Evolutionary conservation across 2,797 vertebrate species (phyloP).

Genomic region (Schizopygopsis pylzovi): DNA sequence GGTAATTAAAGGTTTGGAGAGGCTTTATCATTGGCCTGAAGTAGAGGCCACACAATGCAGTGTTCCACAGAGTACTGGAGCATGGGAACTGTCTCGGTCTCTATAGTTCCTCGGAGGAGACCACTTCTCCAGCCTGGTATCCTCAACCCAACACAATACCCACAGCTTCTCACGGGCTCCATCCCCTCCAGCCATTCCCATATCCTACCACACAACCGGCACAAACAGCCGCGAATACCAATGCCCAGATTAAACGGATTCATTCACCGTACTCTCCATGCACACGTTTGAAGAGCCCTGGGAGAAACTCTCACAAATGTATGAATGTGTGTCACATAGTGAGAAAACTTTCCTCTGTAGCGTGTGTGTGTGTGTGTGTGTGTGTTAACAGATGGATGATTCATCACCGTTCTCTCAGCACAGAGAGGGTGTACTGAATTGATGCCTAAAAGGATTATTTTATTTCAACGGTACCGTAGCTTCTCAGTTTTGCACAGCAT

Average conservation of each 20-base stretch:
- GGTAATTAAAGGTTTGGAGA: constrained; percentile 56
- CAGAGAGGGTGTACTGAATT: constrained; percentile 38
- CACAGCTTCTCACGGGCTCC: constrained; percentile 52
- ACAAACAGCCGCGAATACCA: constrained; percentile 59
- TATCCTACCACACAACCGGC: constrained; percentile 57
- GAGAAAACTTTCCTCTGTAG: constrained; percentile 49
- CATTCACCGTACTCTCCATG: constrained; percentile 57
- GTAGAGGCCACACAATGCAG: constrained; percentile 55
- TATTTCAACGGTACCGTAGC: constrained; percentile 33
- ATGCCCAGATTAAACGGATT: constrained; percentile 63
- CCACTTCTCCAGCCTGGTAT: constrained; percentile 59
- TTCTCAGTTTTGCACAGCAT: constrained; percentile 46
- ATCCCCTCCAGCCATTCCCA: constrained; percentile 55
- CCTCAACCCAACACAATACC: constrained; percentile 54
- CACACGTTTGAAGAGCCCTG: constrained; percentile 56
- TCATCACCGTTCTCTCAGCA: constrained; percentile 52
- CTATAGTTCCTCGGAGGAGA: constrained; percentile 55
- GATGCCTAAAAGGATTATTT: constrained; percentile 44
- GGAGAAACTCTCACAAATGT: constrained; percentile 58
- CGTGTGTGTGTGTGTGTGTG: constrained; percentile 6
- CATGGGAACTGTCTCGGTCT: constrained; percentile 61
- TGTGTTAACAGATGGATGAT: constrained; percentile 50
- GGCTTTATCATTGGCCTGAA: constrained; percentile 55
- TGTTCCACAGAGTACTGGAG: constrained; percentile 49
- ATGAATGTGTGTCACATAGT: constrained; percentile 52